Conservation (phyloP, 2,888 invertebrate species). For the Scaptomyza polygonia region DNA sequence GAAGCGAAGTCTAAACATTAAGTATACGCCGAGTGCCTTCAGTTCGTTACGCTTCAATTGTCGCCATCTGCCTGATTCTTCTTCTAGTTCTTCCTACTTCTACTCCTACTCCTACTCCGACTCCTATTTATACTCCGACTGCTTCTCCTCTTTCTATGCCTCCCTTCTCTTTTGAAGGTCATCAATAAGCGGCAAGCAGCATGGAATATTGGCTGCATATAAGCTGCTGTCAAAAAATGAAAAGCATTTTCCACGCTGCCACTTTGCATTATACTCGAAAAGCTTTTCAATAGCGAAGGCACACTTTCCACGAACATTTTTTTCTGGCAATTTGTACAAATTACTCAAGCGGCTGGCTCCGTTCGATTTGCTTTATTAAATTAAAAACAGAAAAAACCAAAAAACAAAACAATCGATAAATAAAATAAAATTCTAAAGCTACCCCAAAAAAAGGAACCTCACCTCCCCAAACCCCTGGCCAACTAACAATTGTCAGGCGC, state of each 20-base stretch:
- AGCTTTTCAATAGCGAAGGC: constrained; percentile 1
- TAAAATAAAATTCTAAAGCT: constrained; percentile 14
- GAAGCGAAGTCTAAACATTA: constrained; percentile 34
- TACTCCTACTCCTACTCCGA: background rate
- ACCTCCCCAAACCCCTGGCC: constrained; percentile 1
- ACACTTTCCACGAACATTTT: background rate
- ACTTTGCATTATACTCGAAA: constrained; percentile 40
- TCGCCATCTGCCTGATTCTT: background rate
- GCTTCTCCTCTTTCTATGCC: background rate
- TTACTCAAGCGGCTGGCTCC: constrained; percentile 61
- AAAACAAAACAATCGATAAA: constrained; percentile 7
- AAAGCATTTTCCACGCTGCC: constrained; percentile 64
- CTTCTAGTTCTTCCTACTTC: background rate
- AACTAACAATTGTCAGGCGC: constrained; percentile 33
- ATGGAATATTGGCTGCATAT: constrained; percentile 30
- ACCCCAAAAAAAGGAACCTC: background rate
- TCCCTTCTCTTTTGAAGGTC: constrained; percentile 51
- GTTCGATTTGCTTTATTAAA: constrained; percentile 77
- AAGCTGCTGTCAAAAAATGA: constrained; percentile 49
- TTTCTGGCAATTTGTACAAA: constrained; percentile 73
- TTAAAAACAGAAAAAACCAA: no score
- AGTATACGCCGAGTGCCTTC: constrained; percentile 60
- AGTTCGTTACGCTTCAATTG: constrained; percentile 55
- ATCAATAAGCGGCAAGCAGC: constrained; percentile 69
- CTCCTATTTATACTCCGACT: no score